phyloP scores from a whole-genome alignment of 2,888 invertebrate species.

The Thumatha senex region DNA sequence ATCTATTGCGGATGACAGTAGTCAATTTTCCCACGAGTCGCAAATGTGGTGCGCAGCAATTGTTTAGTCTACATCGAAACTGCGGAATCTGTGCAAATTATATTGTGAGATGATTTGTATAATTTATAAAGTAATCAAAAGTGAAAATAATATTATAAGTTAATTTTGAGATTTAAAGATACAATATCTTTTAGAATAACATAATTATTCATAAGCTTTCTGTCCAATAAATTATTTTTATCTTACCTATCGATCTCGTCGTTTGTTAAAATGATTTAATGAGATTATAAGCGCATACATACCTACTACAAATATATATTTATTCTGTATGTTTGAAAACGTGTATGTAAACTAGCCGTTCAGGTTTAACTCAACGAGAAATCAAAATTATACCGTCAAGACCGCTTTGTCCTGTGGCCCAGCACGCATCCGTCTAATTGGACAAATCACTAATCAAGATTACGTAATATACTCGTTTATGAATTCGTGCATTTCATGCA shows the following conservation, averaged over 20 bases:
- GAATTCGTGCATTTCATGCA: constrained; percentile 22
- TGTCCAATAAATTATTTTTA: constrained; percentile 5
- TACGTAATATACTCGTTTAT: constrained; percentile 21
- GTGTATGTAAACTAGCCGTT: constrained; percentile 39
- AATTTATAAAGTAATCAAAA: constrained; percentile 17
- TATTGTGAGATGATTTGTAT: constrained; percentile 12
- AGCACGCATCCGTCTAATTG: constrained; percentile 30
- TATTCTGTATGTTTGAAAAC: constrained; percentile 24
- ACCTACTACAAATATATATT: too few relatives aligned
- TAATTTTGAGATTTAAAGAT: not conserved
- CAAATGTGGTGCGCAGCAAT: not conserved
- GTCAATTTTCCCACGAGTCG: constrained; percentile 71
- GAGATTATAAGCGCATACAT: constrained; percentile 3
- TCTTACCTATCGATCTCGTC: too few relatives aligned
- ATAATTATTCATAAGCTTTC: constrained; percentile 10
- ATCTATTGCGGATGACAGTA: constrained; percentile 46
- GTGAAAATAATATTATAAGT: not conserved
- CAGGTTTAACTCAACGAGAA: constrained; percentile 40
- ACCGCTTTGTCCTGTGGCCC: constrained; percentile 43
- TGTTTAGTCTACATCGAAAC: constrained; percentile 1
- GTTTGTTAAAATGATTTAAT: constrained; percentile 12
- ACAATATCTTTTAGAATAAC: constrained; percentile 5
- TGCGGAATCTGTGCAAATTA: constrained; percentile 30
- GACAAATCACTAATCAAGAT: constrained; percentile 30
- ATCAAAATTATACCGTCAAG: constrained; percentile 47